Evolutionary conservation across 1,140 invertebrate genomes (phyloP), one percentile per base, ranked within the genome.

Genomic region (Zaprionus tsacasi): DNA sequence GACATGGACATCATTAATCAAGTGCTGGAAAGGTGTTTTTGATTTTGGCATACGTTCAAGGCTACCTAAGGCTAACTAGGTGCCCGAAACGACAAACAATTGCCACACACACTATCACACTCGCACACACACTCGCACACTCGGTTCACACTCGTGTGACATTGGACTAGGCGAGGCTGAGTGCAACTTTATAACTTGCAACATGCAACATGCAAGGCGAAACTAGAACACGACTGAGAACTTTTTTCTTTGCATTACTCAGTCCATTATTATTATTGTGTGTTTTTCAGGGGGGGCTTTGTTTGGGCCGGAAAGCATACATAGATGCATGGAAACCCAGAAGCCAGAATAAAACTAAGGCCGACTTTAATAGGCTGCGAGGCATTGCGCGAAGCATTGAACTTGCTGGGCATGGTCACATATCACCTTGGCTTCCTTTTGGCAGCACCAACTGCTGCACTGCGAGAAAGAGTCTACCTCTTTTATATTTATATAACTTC

Each of bases 191-290:
- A 61, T 61, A 78, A 85, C 69, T 81, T 66, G 77, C 72, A 80
- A 76, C 69, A 70, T 75, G 77, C 76, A 80, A 76, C 69, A 74
- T 75, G 67, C 68, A 70, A 81, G 66, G 64, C 68, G 81, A 89
- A 89, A 90, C 85, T 89, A 79, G 85, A 89, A 89, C 85, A 68
- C 86, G 86, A 89, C 81, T 89, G 85, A 89, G 85, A 89, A 89
- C 85, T 81, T 85, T 89, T 80, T 82, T 21, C 21, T 21, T 21
- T 21, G 21, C 59, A 65, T 56, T 48, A 40, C 25, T 55, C 25
- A 55, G 33, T 54, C 75, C 70, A 83, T 88, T 85, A 81, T 81
- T 36, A 17, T 12, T 65, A 81, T n/a, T n/a, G n/a, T n/a, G 21
- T 21, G 21, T 21, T 21, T 21, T 21, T 21, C 21, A 21, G 21